Percentiles rank a stretch among this genome's conserved stretches.
phyloP scores from a whole-genome alignment of 2,888 invertebrate species.

The Chirona hameri region DNA sequence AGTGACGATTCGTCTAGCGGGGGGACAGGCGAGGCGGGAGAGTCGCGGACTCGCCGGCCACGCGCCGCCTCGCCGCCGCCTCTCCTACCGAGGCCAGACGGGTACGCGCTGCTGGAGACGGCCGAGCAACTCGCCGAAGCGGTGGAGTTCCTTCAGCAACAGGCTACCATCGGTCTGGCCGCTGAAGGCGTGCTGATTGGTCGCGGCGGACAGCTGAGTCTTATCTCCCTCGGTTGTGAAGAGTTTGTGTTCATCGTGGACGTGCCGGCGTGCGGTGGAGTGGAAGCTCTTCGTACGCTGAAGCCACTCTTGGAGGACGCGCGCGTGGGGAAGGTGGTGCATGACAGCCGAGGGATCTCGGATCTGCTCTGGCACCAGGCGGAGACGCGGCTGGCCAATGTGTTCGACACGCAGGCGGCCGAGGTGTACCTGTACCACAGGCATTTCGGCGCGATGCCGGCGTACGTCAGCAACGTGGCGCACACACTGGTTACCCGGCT shows the following conservation, averaged over 20 bases:
- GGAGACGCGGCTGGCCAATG: not conserved
- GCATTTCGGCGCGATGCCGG: not conserved
- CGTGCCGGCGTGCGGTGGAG: not conserved
- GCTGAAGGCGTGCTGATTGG: not conserved
- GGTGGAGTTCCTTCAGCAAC: not conserved
- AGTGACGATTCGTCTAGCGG: not conserved
- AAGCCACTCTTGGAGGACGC: not conserved
- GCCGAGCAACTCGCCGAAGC: not conserved
- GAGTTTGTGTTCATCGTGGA: not conserved
- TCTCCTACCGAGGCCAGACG: not conserved
- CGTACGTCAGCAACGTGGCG: not conserved
- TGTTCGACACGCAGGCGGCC: slow-evolving; percentile 23
- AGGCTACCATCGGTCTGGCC: not conserved
- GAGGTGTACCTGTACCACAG: not conserved
- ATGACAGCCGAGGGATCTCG: not conserved
- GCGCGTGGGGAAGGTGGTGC: not conserved
- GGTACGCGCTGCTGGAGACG: not conserved
- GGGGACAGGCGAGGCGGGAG: not conserved
- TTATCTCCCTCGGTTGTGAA: not conserved
- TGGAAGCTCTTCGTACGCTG: not conserved
- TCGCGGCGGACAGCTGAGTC: not conserved
- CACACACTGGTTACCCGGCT: not conserved
- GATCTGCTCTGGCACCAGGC: slow-evolving; percentile 4
- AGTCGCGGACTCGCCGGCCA: not conserved
- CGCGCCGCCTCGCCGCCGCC: slow-evolving; percentile 4